phyloP scores from a whole-genome alignment of 2,113 vertebrate genomes.

The Ploceus nigricollis region DNA sequence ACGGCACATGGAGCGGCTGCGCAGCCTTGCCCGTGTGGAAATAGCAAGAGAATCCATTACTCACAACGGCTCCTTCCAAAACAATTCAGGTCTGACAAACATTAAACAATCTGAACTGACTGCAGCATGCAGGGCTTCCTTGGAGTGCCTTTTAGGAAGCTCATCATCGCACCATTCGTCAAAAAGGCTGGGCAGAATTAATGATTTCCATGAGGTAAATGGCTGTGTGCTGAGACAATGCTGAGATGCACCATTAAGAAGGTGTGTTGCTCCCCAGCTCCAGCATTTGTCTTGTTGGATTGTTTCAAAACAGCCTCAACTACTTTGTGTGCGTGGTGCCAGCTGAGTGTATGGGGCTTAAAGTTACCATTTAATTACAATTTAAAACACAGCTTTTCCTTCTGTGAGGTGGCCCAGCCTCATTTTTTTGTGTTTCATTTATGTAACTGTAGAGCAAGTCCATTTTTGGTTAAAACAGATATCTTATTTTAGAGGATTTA shows the following conservation, averaged over 20 bases:
- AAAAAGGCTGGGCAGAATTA: conserved; percentile 35
- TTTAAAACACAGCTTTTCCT: conserved; percentile 18
- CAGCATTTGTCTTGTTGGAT: neutral
- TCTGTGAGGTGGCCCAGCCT: neutral
- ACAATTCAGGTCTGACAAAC: conserved; percentile 55
- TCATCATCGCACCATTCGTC: conserved; percentile 26
- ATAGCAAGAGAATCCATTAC: conserved; percentile 49
- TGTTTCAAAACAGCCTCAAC: neutral
- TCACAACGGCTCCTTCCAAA: conserved; percentile 13
- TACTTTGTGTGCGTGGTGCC: neutral
- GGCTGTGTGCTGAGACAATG: neutral
- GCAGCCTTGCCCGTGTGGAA: conserved; percentile 25
- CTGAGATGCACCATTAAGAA: neutral
- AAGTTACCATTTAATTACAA: neutral
- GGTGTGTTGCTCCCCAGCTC: neutral
- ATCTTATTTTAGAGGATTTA: neutral
- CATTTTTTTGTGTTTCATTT: neutral
- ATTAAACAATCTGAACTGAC: conserved; percentile 35
- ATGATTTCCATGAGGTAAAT: conserved; percentile 48
- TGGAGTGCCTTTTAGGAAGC: conserved; percentile 38
- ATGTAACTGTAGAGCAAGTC: neutral
- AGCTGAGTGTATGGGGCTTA: neutral
- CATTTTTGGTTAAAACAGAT: neutral
- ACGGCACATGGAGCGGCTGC: neutral
- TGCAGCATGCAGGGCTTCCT: conserved; percentile 28